Evolutionary conservation across 2,113 vertebrate species (phyloP).

Genomic region (Eurypyga helias): DNA sequence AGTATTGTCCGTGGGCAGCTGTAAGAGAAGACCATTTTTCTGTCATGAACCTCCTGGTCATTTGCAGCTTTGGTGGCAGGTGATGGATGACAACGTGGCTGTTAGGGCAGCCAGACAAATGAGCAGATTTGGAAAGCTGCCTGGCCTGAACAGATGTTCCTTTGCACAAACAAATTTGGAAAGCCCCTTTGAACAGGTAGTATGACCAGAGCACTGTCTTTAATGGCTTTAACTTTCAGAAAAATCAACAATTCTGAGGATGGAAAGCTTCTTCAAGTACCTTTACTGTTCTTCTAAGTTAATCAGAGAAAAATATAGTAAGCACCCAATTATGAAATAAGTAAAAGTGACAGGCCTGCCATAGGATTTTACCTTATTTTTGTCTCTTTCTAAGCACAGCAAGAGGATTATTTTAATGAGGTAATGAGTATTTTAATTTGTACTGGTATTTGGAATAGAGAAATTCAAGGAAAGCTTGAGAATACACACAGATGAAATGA

Average conservation of each 20-base stretch:
- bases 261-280: neutral
- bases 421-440: neutral
- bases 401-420: neutral
- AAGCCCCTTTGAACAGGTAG: neutral
- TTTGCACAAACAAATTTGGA: neutral
- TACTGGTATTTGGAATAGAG: neutral
- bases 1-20: neutral
- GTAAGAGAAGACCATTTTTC: neutral
- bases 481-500: neutral
- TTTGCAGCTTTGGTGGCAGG: neutral
- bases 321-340: neutral
- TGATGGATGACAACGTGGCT: neutral
- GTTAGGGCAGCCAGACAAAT: neutral
- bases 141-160: neutral
- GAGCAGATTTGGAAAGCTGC: neutral
- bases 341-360: neutral
- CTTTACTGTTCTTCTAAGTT: neutral
- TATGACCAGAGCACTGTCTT: rapidly evolving
- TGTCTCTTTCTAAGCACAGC: neutral
- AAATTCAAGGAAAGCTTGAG: neutral
- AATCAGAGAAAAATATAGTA: neutral
- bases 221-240: neutral
- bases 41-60: neutral
- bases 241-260: neutral
- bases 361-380: neutral